These are phyloP conservation scores for Leucophenga maculata DNA, from an alignment of 2,888 invertebrate genomes.

Conservation along the genomic window DNA sequence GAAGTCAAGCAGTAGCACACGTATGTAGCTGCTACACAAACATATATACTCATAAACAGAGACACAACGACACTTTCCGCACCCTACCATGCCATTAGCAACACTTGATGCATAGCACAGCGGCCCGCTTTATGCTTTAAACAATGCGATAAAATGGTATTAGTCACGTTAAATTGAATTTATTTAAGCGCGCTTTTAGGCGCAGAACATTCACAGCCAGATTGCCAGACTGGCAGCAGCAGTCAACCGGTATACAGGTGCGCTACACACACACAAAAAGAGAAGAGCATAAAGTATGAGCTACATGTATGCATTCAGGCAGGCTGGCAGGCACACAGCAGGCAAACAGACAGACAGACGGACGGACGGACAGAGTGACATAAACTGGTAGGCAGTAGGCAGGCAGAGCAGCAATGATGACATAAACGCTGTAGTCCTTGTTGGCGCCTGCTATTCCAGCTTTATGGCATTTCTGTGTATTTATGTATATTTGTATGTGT, in stretches of 20 bases:
- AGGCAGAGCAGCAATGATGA: slow-evolving; percentile 35
- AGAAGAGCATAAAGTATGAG: neutral
- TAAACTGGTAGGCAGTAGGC: slow-evolving; percentile 27
- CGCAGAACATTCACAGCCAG: slow-evolving; percentile 42
- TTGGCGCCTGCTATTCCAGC: neutral
- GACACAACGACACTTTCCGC: neutral
- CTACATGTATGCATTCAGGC: slow-evolving; percentile 1
- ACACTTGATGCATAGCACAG: slow-evolving; percentile 41
- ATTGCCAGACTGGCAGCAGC: neutral
- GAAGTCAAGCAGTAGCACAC: neutral
- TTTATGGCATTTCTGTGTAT: slow-evolving; percentile 23
- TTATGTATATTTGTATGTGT: slow-evolving; percentile 16
- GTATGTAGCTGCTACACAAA: too few species aligned
- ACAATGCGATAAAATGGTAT: slow-evolving; percentile 64
- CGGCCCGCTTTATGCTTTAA: slow-evolving; percentile 57
- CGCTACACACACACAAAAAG: neutral
- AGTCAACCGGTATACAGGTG: too few species aligned
- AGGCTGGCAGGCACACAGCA: slow-evolving; percentile 33
- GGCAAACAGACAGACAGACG: slow-evolving; percentile 2
- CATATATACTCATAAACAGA: slow-evolving; percentile 5
- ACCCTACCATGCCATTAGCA: slow-evolving; percentile 15
- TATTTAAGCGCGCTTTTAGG: slow-evolving; percentile 66
- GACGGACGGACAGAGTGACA: slow-evolving; percentile 28
- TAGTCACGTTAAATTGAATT: slow-evolving; percentile 67
- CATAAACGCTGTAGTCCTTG: slow-evolving; percentile 34